Evolutionary conservation across 2,888 invertebrate species (phyloP), one percentile per base, ranked within the genome.

Genomic region (Cheilosia soror): DNA sequence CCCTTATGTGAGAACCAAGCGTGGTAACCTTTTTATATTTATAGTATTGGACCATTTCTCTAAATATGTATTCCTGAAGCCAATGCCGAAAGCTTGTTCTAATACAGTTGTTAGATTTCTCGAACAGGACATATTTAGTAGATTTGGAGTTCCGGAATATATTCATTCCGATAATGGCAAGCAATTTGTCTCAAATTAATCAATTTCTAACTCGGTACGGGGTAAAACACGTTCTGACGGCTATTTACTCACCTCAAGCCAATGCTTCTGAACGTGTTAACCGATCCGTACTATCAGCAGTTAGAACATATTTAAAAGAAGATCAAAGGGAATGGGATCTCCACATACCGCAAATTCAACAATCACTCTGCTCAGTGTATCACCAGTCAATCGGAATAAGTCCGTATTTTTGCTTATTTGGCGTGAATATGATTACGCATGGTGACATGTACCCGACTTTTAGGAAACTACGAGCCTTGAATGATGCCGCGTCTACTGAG

Each of bases 241-340:
- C 88, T 2, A 44, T 69, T 13, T 90, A 90, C 71, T 89, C 89
- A 47, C 89, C 90, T 0, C 90, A 90, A 83, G 77, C 79, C 0
- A 90, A 90, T 80, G 89, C 89, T 5, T 89, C 89, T 0, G 90
- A 90, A 72, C 75, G 89, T 0, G 86, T 88, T 0, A 90, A 91
- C 65, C 65, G 88, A 27, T 88, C 89, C 0, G 58, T 90, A 2
- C 88, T 88, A 11, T 89, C 89, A 0, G 88, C 88, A 68, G 87
- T 90, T 4, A 29, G 72, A 7, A 20, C 42, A 5, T 73, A 33
- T 31, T 4, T 77, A 11, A 57, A 53, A 11, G 29, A 77, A 0
- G 44, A 77, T 5, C 76, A 77, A 1, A 20, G 29, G 11, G 60
- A 49, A 6, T 77, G 76, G 68, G 76, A 77, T 37, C 47, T 47